Evolutionary conservation across 2,113 vertebrate genomes (phyloP).

Genomic region (Pholis gunnellus): DNA sequence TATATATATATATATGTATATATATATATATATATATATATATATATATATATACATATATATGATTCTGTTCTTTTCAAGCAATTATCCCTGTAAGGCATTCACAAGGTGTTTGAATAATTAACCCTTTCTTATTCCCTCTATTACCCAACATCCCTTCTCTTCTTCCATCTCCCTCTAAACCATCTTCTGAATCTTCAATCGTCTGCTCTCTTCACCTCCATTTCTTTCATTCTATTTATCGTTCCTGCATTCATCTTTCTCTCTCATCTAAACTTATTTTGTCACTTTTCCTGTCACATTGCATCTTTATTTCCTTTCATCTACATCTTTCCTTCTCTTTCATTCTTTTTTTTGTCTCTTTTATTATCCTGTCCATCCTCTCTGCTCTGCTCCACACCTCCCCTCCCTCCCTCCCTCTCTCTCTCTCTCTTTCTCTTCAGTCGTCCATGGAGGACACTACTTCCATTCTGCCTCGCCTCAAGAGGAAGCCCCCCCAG

Average conservation of each 20-base stretch:
- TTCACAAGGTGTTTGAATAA: constrained; percentile 47
- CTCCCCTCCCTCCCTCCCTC: constrained; percentile 6
- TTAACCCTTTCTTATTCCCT: constrained; percentile 58
- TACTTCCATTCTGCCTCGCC: constrained; percentile 96
- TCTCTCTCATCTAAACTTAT: constrained; percentile 13
- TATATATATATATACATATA: not conserved
- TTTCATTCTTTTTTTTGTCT: not conserved
- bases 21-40: too few species aligned
- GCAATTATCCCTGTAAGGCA: constrained; percentile 26
- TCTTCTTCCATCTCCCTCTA: constrained; percentile 20
- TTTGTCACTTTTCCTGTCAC: constrained; percentile 11
- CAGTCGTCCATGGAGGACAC: constrained; percentile 99
- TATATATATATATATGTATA: too few species aligned
- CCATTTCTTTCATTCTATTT: constrained; percentile 39
- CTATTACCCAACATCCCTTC: constrained; percentile 23
- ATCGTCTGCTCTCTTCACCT: constrained; percentile 47
- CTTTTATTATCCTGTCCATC: not conserved
- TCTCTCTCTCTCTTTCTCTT: constrained; percentile 39
- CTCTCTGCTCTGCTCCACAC: not conserved
- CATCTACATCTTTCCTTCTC: not conserved
- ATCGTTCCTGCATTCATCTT: constrained; percentile 26
- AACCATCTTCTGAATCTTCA: constrained; percentile 36
- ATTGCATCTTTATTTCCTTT: not conserved
- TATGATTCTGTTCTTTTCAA: constrained; percentile 18
- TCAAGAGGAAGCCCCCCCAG: constrained; percentile 94